Evolutionary conservation across 37 sponge, comb jelly and placozoan species (phyloP).

Genomic region (Eunapius fragilis): DNA sequence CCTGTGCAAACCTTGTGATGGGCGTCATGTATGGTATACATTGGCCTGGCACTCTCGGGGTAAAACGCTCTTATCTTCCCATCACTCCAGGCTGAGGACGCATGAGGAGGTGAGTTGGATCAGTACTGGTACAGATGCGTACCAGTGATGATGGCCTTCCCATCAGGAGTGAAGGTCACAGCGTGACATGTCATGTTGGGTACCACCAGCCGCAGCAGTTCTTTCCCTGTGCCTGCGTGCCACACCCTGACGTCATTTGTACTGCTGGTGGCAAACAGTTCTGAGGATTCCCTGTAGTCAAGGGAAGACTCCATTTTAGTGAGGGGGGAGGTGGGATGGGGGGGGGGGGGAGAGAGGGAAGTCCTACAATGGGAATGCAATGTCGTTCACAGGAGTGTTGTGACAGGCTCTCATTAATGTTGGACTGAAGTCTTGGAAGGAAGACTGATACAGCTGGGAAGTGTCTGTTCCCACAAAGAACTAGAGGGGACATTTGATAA

Average conservation of each 20-base stretch:
- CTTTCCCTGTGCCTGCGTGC: slow-evolving; percentile 89
- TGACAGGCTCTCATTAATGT: slow-evolving; percentile 74
- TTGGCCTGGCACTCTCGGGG: slow-evolving; percentile 86
- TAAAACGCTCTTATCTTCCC: slow-evolving; percentile 94
- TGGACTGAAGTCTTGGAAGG: slow-evolving; percentile 58
- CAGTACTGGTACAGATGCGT: neutral
- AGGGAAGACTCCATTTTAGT: neutral
- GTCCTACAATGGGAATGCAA: slow-evolving; percentile 76
- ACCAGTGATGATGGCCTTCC: slow-evolving; percentile 94
- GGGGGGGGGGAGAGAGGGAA: neutral
- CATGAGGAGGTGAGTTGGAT: neutral
- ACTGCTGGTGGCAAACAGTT: slow-evolving; percentile 97
- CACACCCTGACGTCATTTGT: slow-evolving; percentile 91
- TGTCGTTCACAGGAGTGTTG: slow-evolving; percentile 72
- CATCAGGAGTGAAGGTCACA: slow-evolving; percentile 84
- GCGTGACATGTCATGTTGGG: slow-evolving; percentile 93
- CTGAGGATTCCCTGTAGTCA: slow-evolving; percentile 65
- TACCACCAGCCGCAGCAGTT: slow-evolving; percentile 82
- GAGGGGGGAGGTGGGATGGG: neutral
- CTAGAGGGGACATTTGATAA: slow-evolving; percentile 7
- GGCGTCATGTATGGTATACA: slow-evolving; percentile 96
- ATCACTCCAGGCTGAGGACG: slow-evolving; percentile 92
- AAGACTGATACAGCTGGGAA: slow-evolving; percentile 61
- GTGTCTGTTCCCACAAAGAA: slow-evolving; percentile 76
- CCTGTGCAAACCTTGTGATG: slow-evolving; percentile 83